Conservation (phyloP, 1,140 invertebrate species). For the Penaeus vannamei region DNA sequence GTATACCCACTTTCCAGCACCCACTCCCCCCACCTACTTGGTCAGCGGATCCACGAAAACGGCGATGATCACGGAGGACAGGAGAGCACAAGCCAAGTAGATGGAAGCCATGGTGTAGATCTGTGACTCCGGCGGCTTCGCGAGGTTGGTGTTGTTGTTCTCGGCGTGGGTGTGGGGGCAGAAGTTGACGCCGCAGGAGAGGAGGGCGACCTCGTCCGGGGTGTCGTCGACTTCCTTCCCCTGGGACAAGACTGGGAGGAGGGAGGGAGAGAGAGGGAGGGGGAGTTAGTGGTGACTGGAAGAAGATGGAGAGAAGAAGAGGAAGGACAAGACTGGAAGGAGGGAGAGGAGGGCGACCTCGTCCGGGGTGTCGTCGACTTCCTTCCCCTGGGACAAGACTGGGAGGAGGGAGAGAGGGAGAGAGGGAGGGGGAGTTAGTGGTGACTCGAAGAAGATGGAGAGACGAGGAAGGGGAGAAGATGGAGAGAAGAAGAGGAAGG, state of each 20-base stretch:
- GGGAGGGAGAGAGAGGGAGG: slow-evolving; percentile 2
- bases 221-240: slow-evolving; percentile 39
- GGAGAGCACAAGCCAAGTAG: slow-evolving; percentile 87
- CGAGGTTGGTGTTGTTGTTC: slow-evolving; percentile 73
- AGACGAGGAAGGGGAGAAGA: too few species aligned
- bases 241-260: slow-evolving; percentile 44
- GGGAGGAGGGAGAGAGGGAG: too few species aligned
- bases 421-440: too few species aligned
- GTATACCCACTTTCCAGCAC: too few species aligned
- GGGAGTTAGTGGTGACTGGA: too few species aligned
- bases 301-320: too few species aligned
- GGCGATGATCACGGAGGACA: slow-evolving; percentile 88
- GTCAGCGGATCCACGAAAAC: slow-evolving; percentile 91
- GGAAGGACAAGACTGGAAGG: too few species aligned
- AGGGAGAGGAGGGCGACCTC: too few species aligned
- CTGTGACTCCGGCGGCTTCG: slow-evolving; percentile 84
- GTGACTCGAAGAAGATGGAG: too few species aligned
- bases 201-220: slow-evolving; percentile 43
- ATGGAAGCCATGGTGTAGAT: slow-evolving; percentile 91
- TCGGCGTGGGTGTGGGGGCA: slow-evolving; percentile 40
- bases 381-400: too few species aligned
- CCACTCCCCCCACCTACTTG: slow-evolving; percentile 75
- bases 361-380: too few species aligned
- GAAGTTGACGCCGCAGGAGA: slow-evolving; percentile 63
- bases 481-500: too few species aligned